phyloP scores from a whole-genome alignment of 2,113 vertebrate genomes.

The Sigmodon hispidus region DNA sequence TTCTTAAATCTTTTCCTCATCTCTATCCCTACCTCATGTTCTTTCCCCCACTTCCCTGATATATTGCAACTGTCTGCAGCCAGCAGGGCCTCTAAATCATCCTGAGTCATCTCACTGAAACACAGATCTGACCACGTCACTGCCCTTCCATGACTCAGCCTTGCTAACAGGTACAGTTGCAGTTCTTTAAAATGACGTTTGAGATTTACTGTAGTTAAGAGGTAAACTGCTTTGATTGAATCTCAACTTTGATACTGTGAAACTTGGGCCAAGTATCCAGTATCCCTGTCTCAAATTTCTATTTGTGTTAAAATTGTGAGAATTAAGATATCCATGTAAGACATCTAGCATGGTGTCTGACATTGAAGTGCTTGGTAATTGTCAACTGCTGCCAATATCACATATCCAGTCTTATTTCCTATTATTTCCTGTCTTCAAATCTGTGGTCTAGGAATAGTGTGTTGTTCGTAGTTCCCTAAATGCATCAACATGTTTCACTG shows the following conservation, averaged over 20 bases:
- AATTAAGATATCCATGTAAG: conserved; percentile 3
- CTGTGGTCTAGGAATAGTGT: conserved; percentile 23
- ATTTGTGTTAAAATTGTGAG: conserved; percentile 2
- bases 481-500: not conserved
- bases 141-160: conserved; percentile 54
- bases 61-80: conserved; percentile 25
- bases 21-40: conserved; percentile 25
- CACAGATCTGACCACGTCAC: conserved; percentile 55
- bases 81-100: conserved; percentile 45
- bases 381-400: conserved; percentile 42
- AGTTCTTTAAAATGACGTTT: conserved; percentile 29
- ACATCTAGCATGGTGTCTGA: not conserved
- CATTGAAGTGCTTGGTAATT: conserved; percentile 36
- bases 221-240: not conserved
- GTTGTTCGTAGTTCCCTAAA: conserved; percentile 37
- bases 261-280: not conserved
- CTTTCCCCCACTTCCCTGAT: conserved; percentile 55
- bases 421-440: conserved; percentile 30
- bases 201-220: conserved; percentile 42
- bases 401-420: conserved; percentile 15
- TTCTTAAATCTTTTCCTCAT: conserved; percentile 43
- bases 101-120: conserved; percentile 59
- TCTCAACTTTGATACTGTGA: not conserved
- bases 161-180: conserved; percentile 47
- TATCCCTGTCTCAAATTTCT: conserved; percentile 8